phyloP scores from a whole-genome alignment of 2,797 vertebrate species.

The Microchirus variegatus region DNA sequence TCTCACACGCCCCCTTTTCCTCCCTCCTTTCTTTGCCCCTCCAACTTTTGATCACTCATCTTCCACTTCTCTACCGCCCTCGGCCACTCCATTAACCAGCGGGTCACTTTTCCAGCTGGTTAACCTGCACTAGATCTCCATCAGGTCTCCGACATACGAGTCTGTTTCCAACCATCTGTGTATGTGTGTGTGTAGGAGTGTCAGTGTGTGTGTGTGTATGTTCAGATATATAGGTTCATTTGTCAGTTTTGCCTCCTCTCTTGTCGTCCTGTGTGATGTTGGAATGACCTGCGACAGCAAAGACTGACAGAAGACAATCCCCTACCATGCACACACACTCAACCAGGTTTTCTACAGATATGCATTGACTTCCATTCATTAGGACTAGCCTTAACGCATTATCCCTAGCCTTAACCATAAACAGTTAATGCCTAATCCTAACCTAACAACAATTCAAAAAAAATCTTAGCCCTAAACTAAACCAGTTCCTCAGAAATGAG shows the following conservation, averaged over 20 bases:
- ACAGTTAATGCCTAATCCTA: too few relatives aligned
- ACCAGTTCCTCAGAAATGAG: too few relatives aligned
- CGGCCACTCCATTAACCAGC: conserved; percentile 63
- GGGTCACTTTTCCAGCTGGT: conserved; percentile 77
- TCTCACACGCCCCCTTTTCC: not conserved
- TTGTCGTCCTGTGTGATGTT: conserved; percentile 54
- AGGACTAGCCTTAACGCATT: too few relatives aligned
- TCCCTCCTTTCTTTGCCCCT: not conserved
- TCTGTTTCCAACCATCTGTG: conserved; percentile 31
- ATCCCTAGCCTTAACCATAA: too few relatives aligned
- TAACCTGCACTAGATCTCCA: conserved; percentile 59
- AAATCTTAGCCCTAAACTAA: too few relatives aligned
- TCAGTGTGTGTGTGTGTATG: conserved; percentile 33
- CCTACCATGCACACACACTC: not conserved
- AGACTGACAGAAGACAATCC: conserved; percentile 27
- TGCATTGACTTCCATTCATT: too few relatives aligned
- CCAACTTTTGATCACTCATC: conserved; percentile 37
- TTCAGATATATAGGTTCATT: conserved; percentile 47
- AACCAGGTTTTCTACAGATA: too few relatives aligned
- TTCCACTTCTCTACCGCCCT: conserved; percentile 21
- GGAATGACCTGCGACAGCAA: conserved; percentile 49
- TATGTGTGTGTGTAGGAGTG: conserved; percentile 37
- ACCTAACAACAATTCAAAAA: too few relatives aligned
- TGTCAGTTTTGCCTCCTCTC: conserved; percentile 66
- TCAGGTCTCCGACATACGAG: conserved; percentile 63